A percentile compares a stretch with the other conserved stretches of the same genome.
Evolutionary conservation across 2,888 invertebrate species (phyloP).

Genomic region (Nymphalis polychloros): DNA sequence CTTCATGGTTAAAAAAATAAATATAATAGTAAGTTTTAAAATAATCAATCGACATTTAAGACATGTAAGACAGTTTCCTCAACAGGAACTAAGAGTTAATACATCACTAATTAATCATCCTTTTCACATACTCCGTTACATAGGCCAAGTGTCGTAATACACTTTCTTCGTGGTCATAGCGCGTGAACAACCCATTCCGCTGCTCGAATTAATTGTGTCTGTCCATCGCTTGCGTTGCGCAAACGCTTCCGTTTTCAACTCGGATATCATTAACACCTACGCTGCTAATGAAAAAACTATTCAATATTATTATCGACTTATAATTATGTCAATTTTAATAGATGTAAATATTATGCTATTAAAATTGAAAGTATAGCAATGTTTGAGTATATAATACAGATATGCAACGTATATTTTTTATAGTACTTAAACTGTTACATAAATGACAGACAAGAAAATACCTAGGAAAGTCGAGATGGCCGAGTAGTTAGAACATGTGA

Average conservation of each 20-base stretch:
- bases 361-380: no score
- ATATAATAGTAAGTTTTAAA: not conserved
- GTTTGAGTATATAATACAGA: no score
- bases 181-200: constrained; percentile 60
- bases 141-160: constrained; percentile 53
- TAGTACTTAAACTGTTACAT: not conserved
- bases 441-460: no score
- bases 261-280: constrained; percentile 37
- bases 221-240: constrained; percentile 48
- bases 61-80: not conserved
- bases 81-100: constrained; percentile 3
- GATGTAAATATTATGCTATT: no score
- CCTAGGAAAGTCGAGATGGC: no score
- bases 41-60: not conserved
- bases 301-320: constrained; percentile 1
- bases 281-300: not conserved
- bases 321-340: not conserved
- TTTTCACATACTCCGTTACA: constrained; percentile 19
- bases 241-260: constrained; percentile 62
- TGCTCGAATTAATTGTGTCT: constrained; percentile 57
- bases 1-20: not conserved
- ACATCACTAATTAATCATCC: not conserved
- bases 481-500: no score
- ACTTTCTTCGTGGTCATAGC: constrained; percentile 63
- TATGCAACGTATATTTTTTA: not conserved